Conservation (phyloP, 2,113 vertebrate species). For the Trochalopteron elliotii region DNA sequence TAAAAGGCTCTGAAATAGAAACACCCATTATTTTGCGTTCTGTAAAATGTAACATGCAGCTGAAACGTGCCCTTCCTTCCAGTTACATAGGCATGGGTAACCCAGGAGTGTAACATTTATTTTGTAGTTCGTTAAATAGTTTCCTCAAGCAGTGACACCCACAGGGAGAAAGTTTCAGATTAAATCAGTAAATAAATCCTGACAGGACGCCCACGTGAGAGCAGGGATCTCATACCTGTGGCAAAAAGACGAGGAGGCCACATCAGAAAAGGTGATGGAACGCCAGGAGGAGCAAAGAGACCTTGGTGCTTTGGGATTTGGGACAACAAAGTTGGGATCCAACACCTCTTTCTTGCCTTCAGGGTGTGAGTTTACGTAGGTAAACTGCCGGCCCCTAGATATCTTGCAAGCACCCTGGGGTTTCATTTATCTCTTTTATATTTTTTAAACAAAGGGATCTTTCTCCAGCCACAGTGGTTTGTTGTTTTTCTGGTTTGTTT, state of each 20-base stretch:
- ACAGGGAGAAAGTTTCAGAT: not conserved
- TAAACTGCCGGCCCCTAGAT: not conserved
- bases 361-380: not conserved
- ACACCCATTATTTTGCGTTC: not conserved
- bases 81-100: not conserved
- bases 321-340: not conserved
- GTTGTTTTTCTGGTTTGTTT: too few species aligned
- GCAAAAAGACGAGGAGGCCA: not conserved
- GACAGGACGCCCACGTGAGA: accelerated
- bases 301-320: not conserved
- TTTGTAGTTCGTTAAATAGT: not conserved
- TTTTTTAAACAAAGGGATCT: not conserved
- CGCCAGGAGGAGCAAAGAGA: not conserved
- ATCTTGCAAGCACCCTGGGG: not conserved
- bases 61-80: not conserved
- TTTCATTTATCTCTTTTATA: not conserved
- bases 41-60: not conserved
- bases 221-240: not conserved
- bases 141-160: not conserved
- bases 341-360: not conserved
- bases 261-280: not conserved
- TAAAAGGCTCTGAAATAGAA: not conserved
- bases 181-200: not conserved
- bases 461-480: not conserved
- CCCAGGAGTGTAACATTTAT: not conserved